A percentile compares a stretch with the other conserved stretches of the same genome.
phyloP scores from a whole-genome alignment of 1,140 invertebrate species.

The Bombus confusus region DNA sequence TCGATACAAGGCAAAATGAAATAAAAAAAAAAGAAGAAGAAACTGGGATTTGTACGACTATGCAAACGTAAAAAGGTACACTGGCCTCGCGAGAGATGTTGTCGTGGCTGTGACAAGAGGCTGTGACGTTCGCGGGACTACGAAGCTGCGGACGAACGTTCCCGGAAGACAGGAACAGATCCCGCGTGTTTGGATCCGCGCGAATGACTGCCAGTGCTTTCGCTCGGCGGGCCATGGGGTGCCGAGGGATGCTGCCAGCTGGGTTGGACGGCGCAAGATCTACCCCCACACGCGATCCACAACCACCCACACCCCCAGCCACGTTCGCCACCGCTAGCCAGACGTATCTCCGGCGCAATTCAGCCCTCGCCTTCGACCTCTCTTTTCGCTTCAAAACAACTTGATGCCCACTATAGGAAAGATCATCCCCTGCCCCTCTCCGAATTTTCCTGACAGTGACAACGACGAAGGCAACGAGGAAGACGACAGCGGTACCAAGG shows the following conservation, averaged over 20 bases:
- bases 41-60: background rate
- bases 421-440: constrained; percentile 38
- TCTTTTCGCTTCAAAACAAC: constrained; percentile 54
- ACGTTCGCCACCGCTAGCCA: constrained; percentile 44
- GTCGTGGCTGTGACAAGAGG: constrained; percentile 16
- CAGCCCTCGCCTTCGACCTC: constrained; percentile 13
- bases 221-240: constrained; percentile 63
- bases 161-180: constrained; percentile 57
- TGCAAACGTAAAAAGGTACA: background rate
- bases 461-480: background rate
- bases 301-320: constrained; percentile 42
- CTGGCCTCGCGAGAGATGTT: background rate
- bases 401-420: constrained; percentile 45
- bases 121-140: constrained; percentile 12
- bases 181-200: constrained; percentile 77
- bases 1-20: background rate
- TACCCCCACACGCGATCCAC: constrained; percentile 69
- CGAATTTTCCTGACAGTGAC: background rate
- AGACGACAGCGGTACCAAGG: background rate
- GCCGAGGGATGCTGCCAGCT: constrained; percentile 80
- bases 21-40: too few relatives aligned
- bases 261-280: constrained; percentile 80
- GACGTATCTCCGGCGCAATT: constrained; percentile 56
- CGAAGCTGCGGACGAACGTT: constrained; percentile 18
- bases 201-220: constrained; percentile 78